A percentile compares a stretch with the other conserved stretches of the same genome.
phyloP scores from a whole-genome alignment of 2,113 vertebrate species.

The Calypte anna region DNA sequence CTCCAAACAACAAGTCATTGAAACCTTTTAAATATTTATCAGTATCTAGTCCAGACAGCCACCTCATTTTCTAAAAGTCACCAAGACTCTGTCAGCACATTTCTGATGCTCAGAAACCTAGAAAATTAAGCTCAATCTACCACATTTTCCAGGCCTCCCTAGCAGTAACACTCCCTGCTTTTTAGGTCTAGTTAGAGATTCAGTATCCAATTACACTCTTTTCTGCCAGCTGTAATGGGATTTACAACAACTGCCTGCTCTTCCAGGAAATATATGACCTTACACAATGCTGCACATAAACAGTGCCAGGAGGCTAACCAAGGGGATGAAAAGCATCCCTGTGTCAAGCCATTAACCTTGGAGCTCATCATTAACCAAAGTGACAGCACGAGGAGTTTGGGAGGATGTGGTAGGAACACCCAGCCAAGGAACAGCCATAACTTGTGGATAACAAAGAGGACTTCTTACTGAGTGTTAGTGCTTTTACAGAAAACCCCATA shows the following conservation, averaged over 20 bases:
- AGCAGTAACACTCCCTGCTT: background rate
- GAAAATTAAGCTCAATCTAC: background rate
- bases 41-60: background rate
- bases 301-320: background rate
- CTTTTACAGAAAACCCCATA: background rate
- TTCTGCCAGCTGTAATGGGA: background rate
- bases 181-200: background rate
- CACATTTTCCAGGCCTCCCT: background rate
- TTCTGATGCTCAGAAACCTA: background rate
- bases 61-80: background rate
- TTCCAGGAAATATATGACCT: background rate
- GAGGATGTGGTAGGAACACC: background rate
- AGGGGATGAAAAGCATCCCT: background rate
- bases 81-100: background rate
- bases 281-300: background rate
- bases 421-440: background rate
- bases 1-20: background rate
- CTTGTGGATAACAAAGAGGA: rapidly evolving
- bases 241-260: background rate
- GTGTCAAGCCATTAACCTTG: background rate
- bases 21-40: background rate
- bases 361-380: background rate
- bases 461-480: background rate
- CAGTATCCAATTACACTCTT: rapidly evolving
- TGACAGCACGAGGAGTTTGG: background rate